phyloP scores from a whole-genome alignment of 1,140 invertebrate genomes.

The Drosophila teissieri region DNA sequence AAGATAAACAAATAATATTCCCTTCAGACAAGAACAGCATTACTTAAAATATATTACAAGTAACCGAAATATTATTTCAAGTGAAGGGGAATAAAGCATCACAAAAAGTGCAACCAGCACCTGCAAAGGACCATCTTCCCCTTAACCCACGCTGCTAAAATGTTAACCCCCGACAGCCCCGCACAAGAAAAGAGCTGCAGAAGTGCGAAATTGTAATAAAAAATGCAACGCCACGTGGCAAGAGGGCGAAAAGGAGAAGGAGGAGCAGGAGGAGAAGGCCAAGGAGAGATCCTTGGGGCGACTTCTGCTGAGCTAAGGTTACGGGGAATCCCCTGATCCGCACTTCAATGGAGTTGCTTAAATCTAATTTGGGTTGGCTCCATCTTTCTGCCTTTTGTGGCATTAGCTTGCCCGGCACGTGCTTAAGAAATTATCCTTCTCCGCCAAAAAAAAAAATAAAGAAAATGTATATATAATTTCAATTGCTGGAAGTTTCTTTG shows the following conservation, averaged over 20 bases:
- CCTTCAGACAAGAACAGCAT: too few species aligned
- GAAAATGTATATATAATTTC: slow-evolving; percentile 41
- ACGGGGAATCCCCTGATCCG: slow-evolving; percentile 33
- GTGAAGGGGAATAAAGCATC: slow-evolving; percentile 1
- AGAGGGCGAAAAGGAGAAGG: slow-evolving; percentile 3
- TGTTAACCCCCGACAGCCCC: slow-evolving; percentile 3
- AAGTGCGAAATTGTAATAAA: slow-evolving; percentile 74
- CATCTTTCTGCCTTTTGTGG: slow-evolving; percentile 47
- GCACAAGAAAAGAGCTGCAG: slow-evolving; percentile 32
- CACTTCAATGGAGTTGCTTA: slow-evolving; percentile 71
- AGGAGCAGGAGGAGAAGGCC: background rate
- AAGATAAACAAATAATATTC: too few species aligned
- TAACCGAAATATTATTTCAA: slow-evolving; percentile 17
- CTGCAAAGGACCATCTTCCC: background rate
- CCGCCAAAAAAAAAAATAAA: slow-evolving; percentile 35
- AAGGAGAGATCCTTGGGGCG: slow-evolving; percentile 37
- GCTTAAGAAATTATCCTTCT: slow-evolving; percentile 68
- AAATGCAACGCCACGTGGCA: slow-evolving; percentile 67
- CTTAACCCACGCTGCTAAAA: background rate
- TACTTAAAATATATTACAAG: background rate
- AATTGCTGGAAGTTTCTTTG: slow-evolving; percentile 60
- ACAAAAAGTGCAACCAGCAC: slow-evolving; percentile 28
- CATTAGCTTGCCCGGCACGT: slow-evolving; percentile 75
- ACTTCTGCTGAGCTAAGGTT: slow-evolving; percentile 61
- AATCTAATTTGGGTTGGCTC: slow-evolving; percentile 69